phyloP scores from a whole-genome alignment of 2,113 vertebrate species.

The Cynocephalus volans region DNA sequence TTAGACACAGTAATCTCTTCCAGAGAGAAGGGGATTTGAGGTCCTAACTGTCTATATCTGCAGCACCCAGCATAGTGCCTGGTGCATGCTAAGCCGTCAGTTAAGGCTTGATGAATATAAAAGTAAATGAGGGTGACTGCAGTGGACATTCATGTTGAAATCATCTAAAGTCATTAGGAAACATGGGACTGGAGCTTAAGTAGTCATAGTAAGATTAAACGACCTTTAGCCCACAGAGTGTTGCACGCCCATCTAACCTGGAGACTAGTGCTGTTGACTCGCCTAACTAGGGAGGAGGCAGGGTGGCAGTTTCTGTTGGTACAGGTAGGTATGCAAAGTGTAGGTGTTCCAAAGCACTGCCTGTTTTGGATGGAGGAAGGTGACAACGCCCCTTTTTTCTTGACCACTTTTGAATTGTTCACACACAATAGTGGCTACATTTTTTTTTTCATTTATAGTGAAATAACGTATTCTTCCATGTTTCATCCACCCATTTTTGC shows the following conservation, averaged over 20 bases:
- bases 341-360: constrained; percentile 42
- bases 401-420: constrained; percentile 35
- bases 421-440: background rate
- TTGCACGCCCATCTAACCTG: background rate
- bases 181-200: constrained; percentile 7
- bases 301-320: constrained; percentile 73
- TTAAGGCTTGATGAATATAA: background rate
- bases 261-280: constrained; percentile 64
- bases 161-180: constrained; percentile 55
- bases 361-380: constrained; percentile 49
- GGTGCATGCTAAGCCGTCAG: background rate
- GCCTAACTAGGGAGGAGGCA: constrained; percentile 60
- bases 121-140: background rate
- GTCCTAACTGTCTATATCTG: background rate
- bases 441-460: constrained; percentile 1
- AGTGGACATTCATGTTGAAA: constrained; percentile 38
- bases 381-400: constrained; percentile 17
- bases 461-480: constrained; percentile 46
- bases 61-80: background rate
- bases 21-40: background rate
- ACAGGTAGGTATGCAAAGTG: constrained; percentile 62
- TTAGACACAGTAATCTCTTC: background rate
- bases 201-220: constrained; percentile 8
- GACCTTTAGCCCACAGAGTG: constrained; percentile 3
- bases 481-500: constrained; percentile 14